These are phyloP conservation scores for Hippopotamus amphibius DNA, from an alignment of 2,113 vertebrate genomes.

Conservation along the genomic window DNA sequence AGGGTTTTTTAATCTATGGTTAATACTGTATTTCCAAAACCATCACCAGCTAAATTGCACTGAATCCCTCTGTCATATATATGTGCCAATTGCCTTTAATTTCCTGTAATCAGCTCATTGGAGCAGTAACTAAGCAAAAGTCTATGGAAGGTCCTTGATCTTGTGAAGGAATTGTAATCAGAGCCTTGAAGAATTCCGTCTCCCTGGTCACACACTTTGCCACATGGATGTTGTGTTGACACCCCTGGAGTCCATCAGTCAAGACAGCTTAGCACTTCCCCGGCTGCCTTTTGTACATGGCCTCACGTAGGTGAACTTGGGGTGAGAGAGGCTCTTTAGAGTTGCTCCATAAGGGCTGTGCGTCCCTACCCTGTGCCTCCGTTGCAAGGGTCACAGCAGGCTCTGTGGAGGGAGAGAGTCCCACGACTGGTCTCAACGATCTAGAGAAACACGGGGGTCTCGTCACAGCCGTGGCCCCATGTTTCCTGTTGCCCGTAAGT, in stretches of 20 bases:
- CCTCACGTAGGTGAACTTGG: accelerated
- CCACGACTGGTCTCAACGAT: too few relatives aligned
- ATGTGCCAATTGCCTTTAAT: neutral
- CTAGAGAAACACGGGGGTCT: neutral
- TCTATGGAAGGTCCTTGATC: neutral
- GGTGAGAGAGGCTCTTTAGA: neutral
- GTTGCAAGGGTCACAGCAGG: too few relatives aligned
- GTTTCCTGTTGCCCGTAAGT: accelerated
- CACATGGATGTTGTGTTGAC: accelerated
- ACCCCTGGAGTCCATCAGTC: neutral
- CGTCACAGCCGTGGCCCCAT: neutral
- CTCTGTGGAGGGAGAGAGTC: neutral
- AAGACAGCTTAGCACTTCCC: neutral
- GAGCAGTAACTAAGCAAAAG: neutral
- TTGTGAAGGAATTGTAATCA: neutral
- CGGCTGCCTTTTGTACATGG: accelerated
- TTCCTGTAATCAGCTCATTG: neutral
- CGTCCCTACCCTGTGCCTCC: neutral
- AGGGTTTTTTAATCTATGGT: neutral
- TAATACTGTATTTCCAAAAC: neutral
- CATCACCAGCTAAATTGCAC: neutral
- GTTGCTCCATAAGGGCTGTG: accelerated
- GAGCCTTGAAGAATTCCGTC: neutral
- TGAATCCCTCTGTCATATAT: neutral
- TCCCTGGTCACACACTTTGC: neutral